These are phyloP conservation scores for Corticium candelabrum DNA, from an alignment of 37 sponge, comb jelly and placozoan species.

Conservation along the genomic window DNA sequence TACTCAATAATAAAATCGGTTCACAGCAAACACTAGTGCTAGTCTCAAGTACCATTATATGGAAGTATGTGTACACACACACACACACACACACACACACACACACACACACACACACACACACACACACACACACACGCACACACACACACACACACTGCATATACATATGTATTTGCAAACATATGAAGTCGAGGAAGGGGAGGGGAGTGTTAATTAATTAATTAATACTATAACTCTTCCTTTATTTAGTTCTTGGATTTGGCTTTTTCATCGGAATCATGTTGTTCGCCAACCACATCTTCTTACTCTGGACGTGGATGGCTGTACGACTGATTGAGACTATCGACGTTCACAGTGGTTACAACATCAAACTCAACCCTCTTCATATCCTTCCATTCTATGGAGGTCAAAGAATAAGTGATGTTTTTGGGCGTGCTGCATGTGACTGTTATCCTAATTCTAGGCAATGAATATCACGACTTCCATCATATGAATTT, in stretches of 20 bases:
- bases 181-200: too few relatives aligned
- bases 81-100: too few relatives aligned
- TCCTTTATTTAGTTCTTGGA: slow-evolving; percentile 49
- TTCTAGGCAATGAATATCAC: slow-evolving; percentile 31
- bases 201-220: too few relatives aligned
- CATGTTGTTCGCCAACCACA: slow-evolving; percentile 52
- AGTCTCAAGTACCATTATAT: not conserved
- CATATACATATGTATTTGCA: too few relatives aligned
- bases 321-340: slow-evolving; percentile 57
- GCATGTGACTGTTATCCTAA: not conserved
- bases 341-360: slow-evolving; percentile 83
- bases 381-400: slow-evolving; percentile 76
- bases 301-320: slow-evolving; percentile 68
- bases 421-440: not conserved
- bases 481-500: slow-evolving; percentile 90
- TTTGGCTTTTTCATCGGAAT: slow-evolving; percentile 63
- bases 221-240: too few relatives aligned
- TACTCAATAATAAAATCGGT: not conserved
- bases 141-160: too few relatives aligned
- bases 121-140: too few relatives aligned
- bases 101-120: too few relatives aligned
- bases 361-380: slow-evolving; percentile 78
- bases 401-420: slow-evolving; percentile 53
- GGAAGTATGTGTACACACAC: too few relatives aligned
- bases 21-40: too few relatives aligned